Conservation (phyloP, 2,888 invertebrate species). For the Hecatera dysodea region DNA sequence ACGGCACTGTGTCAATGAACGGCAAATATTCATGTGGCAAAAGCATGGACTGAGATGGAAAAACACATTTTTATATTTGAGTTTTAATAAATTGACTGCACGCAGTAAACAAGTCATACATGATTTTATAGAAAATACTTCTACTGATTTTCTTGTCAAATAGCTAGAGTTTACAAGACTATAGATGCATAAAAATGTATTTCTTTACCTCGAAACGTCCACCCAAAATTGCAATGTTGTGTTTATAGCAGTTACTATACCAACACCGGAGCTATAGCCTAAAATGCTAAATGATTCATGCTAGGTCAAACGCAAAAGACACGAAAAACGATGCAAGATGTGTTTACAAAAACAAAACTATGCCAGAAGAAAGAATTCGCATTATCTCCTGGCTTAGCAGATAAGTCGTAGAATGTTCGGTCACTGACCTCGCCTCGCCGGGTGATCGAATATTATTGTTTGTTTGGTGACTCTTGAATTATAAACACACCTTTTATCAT, state of each 20-base stretch:
- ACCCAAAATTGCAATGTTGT: constrained; percentile 53
- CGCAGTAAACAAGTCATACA: constrained; percentile 9
- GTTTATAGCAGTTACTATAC: constrained; percentile 63
- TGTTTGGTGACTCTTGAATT: constrained; percentile 38
- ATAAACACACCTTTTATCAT: constrained; percentile 61
- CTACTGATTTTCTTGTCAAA: constrained; percentile 32
- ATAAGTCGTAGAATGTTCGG: constrained; percentile 26
- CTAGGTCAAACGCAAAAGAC: constrained; percentile 62
- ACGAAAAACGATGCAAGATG: constrained; percentile 53
- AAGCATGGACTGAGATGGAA: constrained; percentile 57
- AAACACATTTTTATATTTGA: constrained; percentile 54
- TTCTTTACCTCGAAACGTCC: constrained; percentile 54
- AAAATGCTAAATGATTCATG: constrained; percentile 66
- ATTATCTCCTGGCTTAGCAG: constrained; percentile 45
- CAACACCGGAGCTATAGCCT: constrained; percentile 65
- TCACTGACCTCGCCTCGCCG: constrained; percentile 34
- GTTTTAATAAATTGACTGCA: constrained; percentile 6
- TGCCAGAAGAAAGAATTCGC: constrained; percentile 29
- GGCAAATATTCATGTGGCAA: constrained; percentile 44
- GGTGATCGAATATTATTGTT: background rate
- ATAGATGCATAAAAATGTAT: constrained; percentile 56
- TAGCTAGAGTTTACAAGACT: constrained; percentile 17
- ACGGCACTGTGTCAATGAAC: constrained; percentile 51
- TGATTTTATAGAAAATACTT: constrained; percentile 23
- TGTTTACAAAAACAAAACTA: constrained; percentile 45